A percentile compares a stretch with the other conserved stretches of the same genome.
These are phyloP conservation scores for Dyspetes luteomarginatus DNA, from an alignment of 2,888 invertebrate species.

Conservation along the genomic window DNA sequence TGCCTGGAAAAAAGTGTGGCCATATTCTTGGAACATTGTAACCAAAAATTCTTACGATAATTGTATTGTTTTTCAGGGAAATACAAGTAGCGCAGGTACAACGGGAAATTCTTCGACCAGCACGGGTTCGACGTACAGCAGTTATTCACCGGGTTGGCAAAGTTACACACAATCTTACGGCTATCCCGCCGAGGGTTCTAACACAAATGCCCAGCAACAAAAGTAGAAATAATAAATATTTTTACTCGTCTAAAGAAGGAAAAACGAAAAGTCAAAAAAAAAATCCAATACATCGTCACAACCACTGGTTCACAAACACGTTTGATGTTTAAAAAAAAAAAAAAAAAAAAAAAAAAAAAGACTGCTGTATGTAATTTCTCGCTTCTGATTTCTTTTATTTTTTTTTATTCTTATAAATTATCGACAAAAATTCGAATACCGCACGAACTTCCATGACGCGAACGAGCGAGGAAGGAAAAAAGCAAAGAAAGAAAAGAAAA, in stretches of 20 bases:
- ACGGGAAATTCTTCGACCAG: conserved; percentile 68
- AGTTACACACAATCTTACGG: conserved; percentile 71
- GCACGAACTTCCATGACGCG: not conserved
- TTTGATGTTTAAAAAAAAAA: conserved; percentile 3
- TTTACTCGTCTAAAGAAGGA: conserved; percentile 57
- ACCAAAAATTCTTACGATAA: not conserved
- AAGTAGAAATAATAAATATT: conserved; percentile 71
- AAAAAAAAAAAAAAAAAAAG: too few relatives aligned
- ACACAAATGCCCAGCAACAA: conserved; percentile 71
- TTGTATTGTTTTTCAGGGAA: conserved; percentile 68
- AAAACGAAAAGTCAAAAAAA: not conserved
- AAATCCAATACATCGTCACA: not conserved
- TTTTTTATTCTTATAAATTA: not conserved
- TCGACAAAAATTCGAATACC: not conserved
- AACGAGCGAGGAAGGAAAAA: not conserved
- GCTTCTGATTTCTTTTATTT: conserved; percentile 1
- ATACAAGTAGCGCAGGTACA: conserved; percentile 69
- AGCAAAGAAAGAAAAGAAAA: too few relatives aligned
- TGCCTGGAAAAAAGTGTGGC: too few relatives aligned
- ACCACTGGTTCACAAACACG: not conserved
- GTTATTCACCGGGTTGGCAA: conserved; percentile 73
- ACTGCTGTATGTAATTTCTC: not conserved
- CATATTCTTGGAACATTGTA: too few relatives aligned
- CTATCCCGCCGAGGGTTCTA: conserved; percentile 69
- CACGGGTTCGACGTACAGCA: conserved; percentile 70